phyloP scores from a whole-genome alignment of 2,888 invertebrate species.

The Argyresthia goedartella region DNA sequence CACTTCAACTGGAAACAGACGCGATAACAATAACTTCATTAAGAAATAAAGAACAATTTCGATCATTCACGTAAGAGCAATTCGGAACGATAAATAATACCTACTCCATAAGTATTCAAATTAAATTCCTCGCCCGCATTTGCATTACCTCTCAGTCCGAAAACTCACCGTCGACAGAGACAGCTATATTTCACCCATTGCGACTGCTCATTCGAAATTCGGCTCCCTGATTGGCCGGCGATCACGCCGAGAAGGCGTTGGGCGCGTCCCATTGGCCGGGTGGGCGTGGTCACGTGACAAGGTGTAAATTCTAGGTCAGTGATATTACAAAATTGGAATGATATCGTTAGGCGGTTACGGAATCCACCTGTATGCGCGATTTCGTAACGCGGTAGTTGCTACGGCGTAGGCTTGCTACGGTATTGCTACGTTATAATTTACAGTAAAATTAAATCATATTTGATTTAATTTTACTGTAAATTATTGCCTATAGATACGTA shows the following conservation, averaged over 20 bases:
- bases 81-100: too few species aligned
- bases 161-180: not conserved
- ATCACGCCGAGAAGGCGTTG: constrained; percentile 47
- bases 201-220: constrained; percentile 17
- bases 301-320: constrained; percentile 43
- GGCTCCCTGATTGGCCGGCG: constrained; percentile 57
- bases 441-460: too few species aligned
- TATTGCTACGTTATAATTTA: not conserved
- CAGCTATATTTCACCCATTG: not conserved
- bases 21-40: too few species aligned
- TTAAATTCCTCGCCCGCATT: not conserved
- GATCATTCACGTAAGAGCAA: too few species aligned
- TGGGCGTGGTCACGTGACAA: constrained; percentile 51
- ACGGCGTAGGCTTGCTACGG: constrained; percentile 33
- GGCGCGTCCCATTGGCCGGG: constrained; percentile 36
- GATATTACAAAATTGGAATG: constrained; percentile 47
- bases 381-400: constrained; percentile 26
- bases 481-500: too few species aligned
- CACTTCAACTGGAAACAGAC: too few species aligned
- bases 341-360: constrained; percentile 23
- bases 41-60: too few species aligned
- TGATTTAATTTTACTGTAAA: too few species aligned
- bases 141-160: not conserved
- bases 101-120: not conserved
- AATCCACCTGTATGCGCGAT: constrained; percentile 31